Evolutionary conservation across 2,888 invertebrate species (phyloP), one percentile per base, ranked within the genome.

Genomic region (Elysia crispata): DNA sequence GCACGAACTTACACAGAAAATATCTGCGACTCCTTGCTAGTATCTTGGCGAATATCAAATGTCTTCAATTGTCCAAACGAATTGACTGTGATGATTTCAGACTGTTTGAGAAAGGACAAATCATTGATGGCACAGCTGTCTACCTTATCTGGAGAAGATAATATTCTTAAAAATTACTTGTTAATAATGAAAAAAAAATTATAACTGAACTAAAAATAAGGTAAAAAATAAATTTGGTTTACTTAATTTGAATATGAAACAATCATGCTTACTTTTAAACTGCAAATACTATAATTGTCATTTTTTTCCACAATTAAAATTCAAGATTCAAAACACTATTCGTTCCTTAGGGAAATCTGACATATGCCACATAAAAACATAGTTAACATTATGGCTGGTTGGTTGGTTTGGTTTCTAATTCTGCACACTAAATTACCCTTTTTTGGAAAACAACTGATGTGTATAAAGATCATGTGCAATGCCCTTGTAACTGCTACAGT

Each of bases 11-110:
- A 95, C 79, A 96, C 93, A 88, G 95, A 94, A 88, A 97, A 96
- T 60, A 95, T 95, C 64, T 94, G 94, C 0, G 94, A 93, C 1
- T 96, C 95, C 83, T 94, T 94, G 87, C 95, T 94, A 1, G 93
- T 92, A 18, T 93, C 91, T 49, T 94, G 94, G 83, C 97, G 93
- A 13, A 97, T 92, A 91, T 98, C 98, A 95, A 96, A 97, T 81
- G 97, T 94, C 91, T 97, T 97, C 94, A 98, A 95, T 87, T 97
- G 96, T 0, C 97, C 97, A 89, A 96, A 93, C n/a, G 96, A 93
- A 92, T 97, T 97, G 25, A 96, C 96, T 0, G 96, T 96, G 67
- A 97, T 94, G 31, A 97, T 94, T 94, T 96, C 94, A 86, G 94
- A 94, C 87, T 94, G 94, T 84, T 95, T 96, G 28, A 97, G 93